Base-by-base conservation (phyloP, 2,888 invertebrate species). In the Dasysyrphus albostriatus region DNA sequence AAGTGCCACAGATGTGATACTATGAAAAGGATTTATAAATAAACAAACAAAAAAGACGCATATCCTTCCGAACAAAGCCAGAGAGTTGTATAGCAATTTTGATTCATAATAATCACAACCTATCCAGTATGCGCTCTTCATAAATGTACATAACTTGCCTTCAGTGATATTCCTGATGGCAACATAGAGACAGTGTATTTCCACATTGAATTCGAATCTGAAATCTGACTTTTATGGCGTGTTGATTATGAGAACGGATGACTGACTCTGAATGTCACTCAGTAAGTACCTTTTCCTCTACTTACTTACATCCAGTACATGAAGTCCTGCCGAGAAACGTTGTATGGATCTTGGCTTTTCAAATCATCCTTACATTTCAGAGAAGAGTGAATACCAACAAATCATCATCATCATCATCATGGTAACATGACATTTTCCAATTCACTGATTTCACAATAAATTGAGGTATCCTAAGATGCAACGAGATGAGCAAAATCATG, bases 211-310 rank as follows among this genome's bases (percentile, higher is more conserved):
- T 67, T 34, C 47, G 8, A 47, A 34, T 65, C 49, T 14, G 29
- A 19, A 19, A 44, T 34, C 34, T 51, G 69, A 51, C 56, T 72
- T 79, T 65, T 73, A 73, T 73, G 76, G 76, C 37, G 67, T 76
- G 76, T 76, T 76, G 65, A 54, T 70, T 78, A 78, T 61, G 34
- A n/a, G n/a, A 54, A 69, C 61, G 54, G 61, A 44, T 76, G 44
- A 67, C 47, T 75, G 42, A 65, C 39, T 74, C 7, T 24, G 51
- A 51, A 76, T 47, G 59, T 29, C 47, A 58, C 14, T 39, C 39
- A 32, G 47, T 37, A 49, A 69, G 54, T 51, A 39, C 42, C 63
- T 47, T 24, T 24, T 32, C 44, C 34, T 59, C 44, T 37, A 16
- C n/a, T 16, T 0, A 8, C 9, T 44, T 24, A 54, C 29, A 54